A percentile compares a stretch with the other conserved stretches of the same genome.
Conservation (phyloP, 2,888 invertebrate species). For the Ophion obscuratus region DNA sequence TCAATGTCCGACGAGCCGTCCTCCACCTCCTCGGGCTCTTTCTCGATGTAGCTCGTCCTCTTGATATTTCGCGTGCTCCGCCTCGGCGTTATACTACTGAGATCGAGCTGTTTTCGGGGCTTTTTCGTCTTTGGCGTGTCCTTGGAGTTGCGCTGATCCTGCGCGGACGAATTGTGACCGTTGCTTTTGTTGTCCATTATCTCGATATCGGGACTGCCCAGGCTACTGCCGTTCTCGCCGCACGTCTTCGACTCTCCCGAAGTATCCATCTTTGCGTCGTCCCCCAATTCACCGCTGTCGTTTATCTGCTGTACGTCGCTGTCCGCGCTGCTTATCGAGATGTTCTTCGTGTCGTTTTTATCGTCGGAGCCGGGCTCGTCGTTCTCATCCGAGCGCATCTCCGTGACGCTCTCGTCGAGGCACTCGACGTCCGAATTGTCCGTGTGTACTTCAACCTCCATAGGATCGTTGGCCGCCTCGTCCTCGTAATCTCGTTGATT, state of each 20-base stretch:
- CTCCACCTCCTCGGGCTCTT: slow-evolving; percentile 85
- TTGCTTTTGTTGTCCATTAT: slow-evolving; percentile 80
- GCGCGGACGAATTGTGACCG: slow-evolving; percentile 75
- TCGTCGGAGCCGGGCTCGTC: slow-evolving; percentile 80
- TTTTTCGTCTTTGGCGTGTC: slow-evolving; percentile 78
- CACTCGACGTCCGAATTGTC: slow-evolving; percentile 82
- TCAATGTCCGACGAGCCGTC: slow-evolving; percentile 88
- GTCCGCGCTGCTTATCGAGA: slow-evolving; percentile 68
- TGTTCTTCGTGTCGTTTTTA: slow-evolving; percentile 80
- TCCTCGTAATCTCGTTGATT: background rate
- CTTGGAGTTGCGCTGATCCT: slow-evolving; percentile 67
- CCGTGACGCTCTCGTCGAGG: slow-evolving; percentile 77
- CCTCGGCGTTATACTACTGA: slow-evolving; percentile 84
- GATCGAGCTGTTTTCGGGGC: slow-evolving; percentile 77
- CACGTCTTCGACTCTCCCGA: slow-evolving; percentile 78
- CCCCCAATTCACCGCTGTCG: slow-evolving; percentile 74
- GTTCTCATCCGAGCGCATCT: slow-evolving; percentile 67
- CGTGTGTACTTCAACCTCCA: slow-evolving; percentile 80
- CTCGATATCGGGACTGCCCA: slow-evolving; percentile 82
- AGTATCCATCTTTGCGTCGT: slow-evolving; percentile 73
- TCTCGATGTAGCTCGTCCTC: slow-evolving; percentile 86
- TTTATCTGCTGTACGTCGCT: slow-evolving; percentile 71
- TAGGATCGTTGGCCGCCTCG: slow-evolving; percentile 69
- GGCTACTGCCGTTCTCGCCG: slow-evolving; percentile 82
- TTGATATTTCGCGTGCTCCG: slow-evolving; percentile 87